Base-by-base conservation (phyloP, 2,113 vertebrate genomes). In the Cinclus cinclus region DNA sequence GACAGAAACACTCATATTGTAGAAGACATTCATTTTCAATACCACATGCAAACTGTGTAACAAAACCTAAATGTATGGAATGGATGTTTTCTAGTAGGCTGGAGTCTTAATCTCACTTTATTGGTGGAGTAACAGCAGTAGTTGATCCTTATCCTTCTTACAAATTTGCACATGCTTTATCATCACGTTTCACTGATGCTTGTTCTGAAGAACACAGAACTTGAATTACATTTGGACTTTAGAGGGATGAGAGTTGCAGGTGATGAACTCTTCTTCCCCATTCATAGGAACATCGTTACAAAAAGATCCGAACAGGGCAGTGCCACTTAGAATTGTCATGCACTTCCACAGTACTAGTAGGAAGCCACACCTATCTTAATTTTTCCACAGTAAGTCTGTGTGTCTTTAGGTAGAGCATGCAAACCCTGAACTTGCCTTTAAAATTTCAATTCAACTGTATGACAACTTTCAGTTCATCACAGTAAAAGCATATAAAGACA, bases 251-350 rank as follows among this genome's bases (percentile, higher is more conserved):
- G 50, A 70, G 52, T 4, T 83, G 47, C 49, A 63, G 30, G 17
- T 22, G 16, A 59, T 19, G 11, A 65, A 39, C 10, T 56, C 41
- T 35, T 83, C 47, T 93, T 90, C 37, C 53, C 11, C 35, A 20
- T 59, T 30, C 30, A 42, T 1, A 25, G 25, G 27, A 63, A 35
- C 23, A 14, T 20, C 20, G 27, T 58, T 67, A 41, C 0, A 0
- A 65, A 24, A 58, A 10, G 8, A 52, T 69, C 64, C 68, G 50
- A 81, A 42, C 5, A 23, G n/a, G 37, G 53, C 24, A 15, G 53
- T 22, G 50, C 41, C 0, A 0, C 41, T 83, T 35, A 64, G 58
- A 24, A 15, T 9, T 60, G 59, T 73, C 59, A 23, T 19, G 24
- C 6, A 7, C 7, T 33, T 55, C 16, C 15, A 39, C 39, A 53